phyloP scores from a whole-genome alignment of 2,888 invertebrate species.

The Allophyes oxyacanthae region DNA sequence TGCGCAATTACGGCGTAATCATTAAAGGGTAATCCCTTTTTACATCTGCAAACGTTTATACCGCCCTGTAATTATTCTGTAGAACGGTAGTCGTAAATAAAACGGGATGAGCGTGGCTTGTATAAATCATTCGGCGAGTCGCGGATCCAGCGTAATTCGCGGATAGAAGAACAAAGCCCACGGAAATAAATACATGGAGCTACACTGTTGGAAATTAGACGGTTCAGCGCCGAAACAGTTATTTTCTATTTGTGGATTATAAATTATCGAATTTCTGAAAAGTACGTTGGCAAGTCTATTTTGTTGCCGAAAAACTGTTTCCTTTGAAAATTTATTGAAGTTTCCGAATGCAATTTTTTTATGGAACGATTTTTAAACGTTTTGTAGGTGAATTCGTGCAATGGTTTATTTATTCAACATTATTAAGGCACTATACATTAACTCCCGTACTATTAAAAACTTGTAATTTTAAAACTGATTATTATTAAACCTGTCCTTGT shows the following conservation, averaged over 20 bases:
- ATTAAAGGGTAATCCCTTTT: constrained; percentile 83
- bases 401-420: neutral
- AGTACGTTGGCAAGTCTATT: constrained; percentile 54
- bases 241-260: constrained; percentile 71
- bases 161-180: constrained; percentile 87
- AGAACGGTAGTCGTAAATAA: constrained; percentile 85
- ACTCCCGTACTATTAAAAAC: too few species aligned
- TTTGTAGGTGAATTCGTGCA: constrained; percentile 1
- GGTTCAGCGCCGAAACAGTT: constrained; percentile 64
- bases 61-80: constrained; percentile 85
- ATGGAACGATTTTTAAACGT: constrained; percentile 16
- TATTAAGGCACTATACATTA: too few species aligned
- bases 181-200: constrained; percentile 81
- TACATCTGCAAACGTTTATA: constrained; percentile 83
- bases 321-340: constrained; percentile 50
- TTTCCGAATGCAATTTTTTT: constrained; percentile 36
- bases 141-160: constrained; percentile 82
- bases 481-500: too few species aligned
- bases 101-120: constrained; percentile 84
- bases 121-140: constrained; percentile 85
- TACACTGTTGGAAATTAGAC: constrained; percentile 73
- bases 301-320: constrained; percentile 49
- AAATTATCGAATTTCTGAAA: constrained; percentile 74
- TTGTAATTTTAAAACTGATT: too few species aligned
- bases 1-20: constrained; percentile 76